A percentile compares a stretch with the other conserved stretches of the same genome.
Conservation (phyloP, 2,797 vertebrate species). For the Gymnothorax reevesii region DNA sequence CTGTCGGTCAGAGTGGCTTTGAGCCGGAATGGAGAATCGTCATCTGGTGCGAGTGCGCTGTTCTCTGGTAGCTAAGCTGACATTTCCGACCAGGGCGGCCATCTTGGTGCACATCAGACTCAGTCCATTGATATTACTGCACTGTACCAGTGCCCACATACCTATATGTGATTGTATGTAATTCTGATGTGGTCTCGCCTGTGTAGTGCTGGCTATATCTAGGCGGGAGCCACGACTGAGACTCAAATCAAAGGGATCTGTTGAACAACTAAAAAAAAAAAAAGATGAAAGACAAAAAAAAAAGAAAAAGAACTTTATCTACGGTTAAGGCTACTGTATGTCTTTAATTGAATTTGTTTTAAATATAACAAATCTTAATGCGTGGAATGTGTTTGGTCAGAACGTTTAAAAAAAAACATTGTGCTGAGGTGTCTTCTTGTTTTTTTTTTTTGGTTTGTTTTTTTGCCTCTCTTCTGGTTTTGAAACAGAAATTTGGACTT, state of each 20-base stretch:
- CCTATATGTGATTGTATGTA: conserved; percentile 91
- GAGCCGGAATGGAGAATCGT: conserved; percentile 70
- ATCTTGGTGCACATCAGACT: conserved; percentile 84
- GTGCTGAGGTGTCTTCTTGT: conserved; percentile 80
- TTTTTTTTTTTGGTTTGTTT: conserved; percentile 52
- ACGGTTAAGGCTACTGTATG: conserved; percentile 81
- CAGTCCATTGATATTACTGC: conserved; percentile 80
- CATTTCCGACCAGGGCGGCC: conserved; percentile 50
- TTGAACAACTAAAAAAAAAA: conserved; percentile 39
- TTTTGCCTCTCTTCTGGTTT: conserved; percentile 64
- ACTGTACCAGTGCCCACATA: conserved; percentile 95
- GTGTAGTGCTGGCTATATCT: conserved; percentile 85
- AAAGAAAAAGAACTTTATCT: conserved; percentile 56
- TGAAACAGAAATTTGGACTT: conserved; percentile 79
- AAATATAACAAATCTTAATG: conserved; percentile 85
- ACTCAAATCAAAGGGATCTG: conserved; percentile 51
- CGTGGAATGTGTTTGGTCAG: conserved; percentile 89
- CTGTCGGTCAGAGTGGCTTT: conserved; percentile 69
- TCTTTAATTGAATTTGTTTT: conserved; percentile 87
- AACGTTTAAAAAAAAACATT: conserved; percentile 74
- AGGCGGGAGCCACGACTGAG: conserved; percentile 77
- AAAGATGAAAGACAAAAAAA: conserved; percentile 60
- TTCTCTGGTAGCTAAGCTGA: conserved; percentile 61
- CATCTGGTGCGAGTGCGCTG: conserved; percentile 63
- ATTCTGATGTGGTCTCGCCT: conserved; percentile 82